Conservation (phyloP, 30 jellyfish, hydroid and myxozoan genomes). For the Clytia hemisphaerica region DNA sequence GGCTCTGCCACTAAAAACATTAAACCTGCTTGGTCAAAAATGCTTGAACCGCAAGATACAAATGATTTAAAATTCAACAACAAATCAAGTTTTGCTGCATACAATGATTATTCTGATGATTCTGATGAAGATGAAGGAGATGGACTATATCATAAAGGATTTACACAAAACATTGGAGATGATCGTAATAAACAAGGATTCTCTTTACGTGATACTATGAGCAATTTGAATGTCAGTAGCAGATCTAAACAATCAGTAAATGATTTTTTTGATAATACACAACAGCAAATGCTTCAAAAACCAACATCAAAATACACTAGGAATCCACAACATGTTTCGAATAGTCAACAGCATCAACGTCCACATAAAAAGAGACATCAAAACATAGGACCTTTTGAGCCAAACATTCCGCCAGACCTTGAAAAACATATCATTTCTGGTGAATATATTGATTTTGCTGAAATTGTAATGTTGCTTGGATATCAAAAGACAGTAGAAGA, state of each 20-base stretch:
- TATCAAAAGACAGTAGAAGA: slow-evolving; percentile 40
- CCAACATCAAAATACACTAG: background rate
- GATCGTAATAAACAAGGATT: slow-evolving; percentile 15
- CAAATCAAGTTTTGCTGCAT: too few relatives aligned
- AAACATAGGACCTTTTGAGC: slow-evolving; percentile 72
- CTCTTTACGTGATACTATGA: slow-evolving; percentile 26
- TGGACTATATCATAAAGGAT: background rate
- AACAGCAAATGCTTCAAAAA: background rate
- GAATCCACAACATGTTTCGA: background rate
- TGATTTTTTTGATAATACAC: background rate
- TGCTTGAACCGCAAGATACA: slow-evolving; percentile 16
- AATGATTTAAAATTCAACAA: slow-evolving; percentile 15
- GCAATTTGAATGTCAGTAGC: background rate
- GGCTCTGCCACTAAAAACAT: slow-evolving; percentile 6
- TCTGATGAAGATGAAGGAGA: slow-evolving; percentile 29
- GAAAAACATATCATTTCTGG: slow-evolving; percentile 62
- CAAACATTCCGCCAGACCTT: slow-evolving; percentile 62
- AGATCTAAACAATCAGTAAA: background rate
- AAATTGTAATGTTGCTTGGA: slow-evolving; percentile 45
- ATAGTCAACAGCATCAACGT: too few relatives aligned
- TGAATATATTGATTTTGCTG: slow-evolving; percentile 47
- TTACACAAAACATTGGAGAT: background rate
- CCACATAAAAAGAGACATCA: slow-evolving; percentile 31
- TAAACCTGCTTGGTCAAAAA: slow-evolving; percentile 29
- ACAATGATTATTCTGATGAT: background rate